Evolutionary conservation across 2,888 invertebrate genomes (phyloP).

Genomic region (Anorthoa munda): DNA sequence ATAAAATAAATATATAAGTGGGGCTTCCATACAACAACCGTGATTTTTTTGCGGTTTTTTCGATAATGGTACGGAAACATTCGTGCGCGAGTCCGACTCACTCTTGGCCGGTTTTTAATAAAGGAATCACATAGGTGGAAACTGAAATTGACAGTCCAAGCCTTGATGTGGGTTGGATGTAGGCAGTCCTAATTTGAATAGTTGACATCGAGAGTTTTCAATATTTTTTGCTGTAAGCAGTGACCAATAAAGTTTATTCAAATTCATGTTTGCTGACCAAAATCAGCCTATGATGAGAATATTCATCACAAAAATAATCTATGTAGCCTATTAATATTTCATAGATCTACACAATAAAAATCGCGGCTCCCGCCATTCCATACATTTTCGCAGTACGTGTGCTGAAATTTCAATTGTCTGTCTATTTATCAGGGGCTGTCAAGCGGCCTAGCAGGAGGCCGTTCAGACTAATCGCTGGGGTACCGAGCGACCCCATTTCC

Average conservation of each 20-base stretch:
- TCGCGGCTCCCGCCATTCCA: not conserved
- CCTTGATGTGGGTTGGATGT: no score
- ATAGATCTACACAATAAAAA: not conserved
- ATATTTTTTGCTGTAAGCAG: no score
- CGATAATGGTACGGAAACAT: no score
- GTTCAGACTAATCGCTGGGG: conserved; percentile 61
- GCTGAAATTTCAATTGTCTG: conserved; percentile 52
- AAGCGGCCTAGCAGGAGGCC: conserved; percentile 29
- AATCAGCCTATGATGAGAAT: not conserved
- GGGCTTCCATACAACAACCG: no score
- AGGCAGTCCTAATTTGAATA: no score
- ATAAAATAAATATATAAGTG: no score
- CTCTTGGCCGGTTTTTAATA: no score
- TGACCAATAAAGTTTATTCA: not conserved
- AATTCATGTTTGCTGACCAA: not conserved
- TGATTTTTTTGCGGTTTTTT: no score
- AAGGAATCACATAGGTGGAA: no score
- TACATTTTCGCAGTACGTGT: conserved; percentile 34
- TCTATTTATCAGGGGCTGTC: conserved; percentile 59
- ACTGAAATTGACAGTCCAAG: no score
- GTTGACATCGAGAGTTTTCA: no score
- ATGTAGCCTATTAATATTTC: not conserved
- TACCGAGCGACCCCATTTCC: conserved; percentile 44
- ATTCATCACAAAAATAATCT: not conserved
- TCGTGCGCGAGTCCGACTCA: no score